Evolutionary conservation across 2,113 vertebrate genomes (phyloP).

Genomic region (Syngnathus scovelli): DNA sequence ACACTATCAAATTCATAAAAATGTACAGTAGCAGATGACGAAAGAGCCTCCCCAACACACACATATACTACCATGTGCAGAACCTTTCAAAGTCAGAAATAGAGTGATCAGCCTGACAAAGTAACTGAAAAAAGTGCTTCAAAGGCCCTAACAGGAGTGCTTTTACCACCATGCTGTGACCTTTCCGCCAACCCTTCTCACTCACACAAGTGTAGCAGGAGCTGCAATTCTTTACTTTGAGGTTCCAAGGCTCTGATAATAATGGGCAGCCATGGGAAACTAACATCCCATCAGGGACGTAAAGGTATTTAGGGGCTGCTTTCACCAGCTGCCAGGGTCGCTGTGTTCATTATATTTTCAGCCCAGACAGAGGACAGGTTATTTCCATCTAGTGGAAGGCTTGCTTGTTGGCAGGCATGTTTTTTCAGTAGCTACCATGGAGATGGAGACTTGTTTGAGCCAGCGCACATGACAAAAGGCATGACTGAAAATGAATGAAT

Average conservation of each 20-base stretch:
- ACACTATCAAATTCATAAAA: not conserved
- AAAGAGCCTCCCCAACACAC: not conserved
- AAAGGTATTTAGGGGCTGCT: constrained; percentile 36
- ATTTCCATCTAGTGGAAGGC: constrained; percentile 52
- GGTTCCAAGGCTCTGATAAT: constrained; percentile 28
- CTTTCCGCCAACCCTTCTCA: not conserved
- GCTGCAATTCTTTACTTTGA: constrained; percentile 18
- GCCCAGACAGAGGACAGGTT: constrained; percentile 50
- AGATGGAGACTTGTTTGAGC: constrained; percentile 9
- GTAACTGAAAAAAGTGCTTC: constrained; percentile 15
- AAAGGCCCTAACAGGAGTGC: constrained; percentile 14
- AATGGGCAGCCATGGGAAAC: constrained; percentile 33
- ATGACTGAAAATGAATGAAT: not conserved
- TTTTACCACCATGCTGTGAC: constrained; percentile 9
- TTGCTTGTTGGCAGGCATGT: constrained; percentile 38
- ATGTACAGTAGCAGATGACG: not conserved
- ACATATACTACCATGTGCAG: not conserved
- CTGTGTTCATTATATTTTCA: constrained; percentile 56
- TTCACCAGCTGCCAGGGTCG: constrained; percentile 40
- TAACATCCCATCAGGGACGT: constrained; percentile 28
- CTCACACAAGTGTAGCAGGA: constrained; percentile 7
- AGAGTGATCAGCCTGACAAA: constrained; percentile 12
- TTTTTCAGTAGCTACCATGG: constrained; percentile 17
- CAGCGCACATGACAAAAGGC: too few relatives aligned
- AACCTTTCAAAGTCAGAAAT: not conserved